Evolutionary conservation across 2,797 vertebrate species (phyloP), one percentile per base, ranked within the genome.

Genomic region (Enteromius trimaculatus): DNA sequence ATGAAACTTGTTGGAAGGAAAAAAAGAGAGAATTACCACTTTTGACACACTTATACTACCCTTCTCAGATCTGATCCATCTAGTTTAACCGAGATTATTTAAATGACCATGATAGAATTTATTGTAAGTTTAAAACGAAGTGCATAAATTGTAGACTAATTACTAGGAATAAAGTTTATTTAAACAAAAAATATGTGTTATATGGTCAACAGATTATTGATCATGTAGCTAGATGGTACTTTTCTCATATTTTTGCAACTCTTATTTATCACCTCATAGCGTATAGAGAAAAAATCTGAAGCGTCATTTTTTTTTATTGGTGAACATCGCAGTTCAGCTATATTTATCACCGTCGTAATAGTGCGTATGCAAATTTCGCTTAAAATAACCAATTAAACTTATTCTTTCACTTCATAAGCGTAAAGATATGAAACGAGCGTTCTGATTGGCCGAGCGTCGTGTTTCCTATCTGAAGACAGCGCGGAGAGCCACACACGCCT

Each of bases 361-460:
- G 55, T 62, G 26, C 55, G 44, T 66, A 65, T 72, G 21, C n/a
- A 34, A 71, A 65, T 51, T 4, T 55, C 0, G 4, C 55, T 23
- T 19, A 70, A 26, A 17, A 72, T 17, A 71, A 53, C 93, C 92
- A 94, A 94, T 93, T 23, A 83, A 29, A 78, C 70, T 53, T 0
- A 64, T 21, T 16, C 86, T 92, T 81, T 90, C 82, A 90, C 47
- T 70, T 34, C 37, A 17, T 75, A 4, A 23, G 11, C 60, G 26
- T 58, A 21, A 19, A 69, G 29, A 83, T 79, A 88, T 74, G 77
- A 82, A 19, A 88, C 60, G 4, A 23, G 14, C 6, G 5, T 55
- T 79, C 72, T 89, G 91, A 93, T 94, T 94, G 93, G 93, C 89
- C 70, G 85, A 89, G 80, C 72, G 55, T 8, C 39, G 71, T 78